Evolutionary conservation across 2,888 invertebrate species (phyloP), one percentile per base, ranked within the genome.

Genomic region (Stenodema calcarata): DNA sequence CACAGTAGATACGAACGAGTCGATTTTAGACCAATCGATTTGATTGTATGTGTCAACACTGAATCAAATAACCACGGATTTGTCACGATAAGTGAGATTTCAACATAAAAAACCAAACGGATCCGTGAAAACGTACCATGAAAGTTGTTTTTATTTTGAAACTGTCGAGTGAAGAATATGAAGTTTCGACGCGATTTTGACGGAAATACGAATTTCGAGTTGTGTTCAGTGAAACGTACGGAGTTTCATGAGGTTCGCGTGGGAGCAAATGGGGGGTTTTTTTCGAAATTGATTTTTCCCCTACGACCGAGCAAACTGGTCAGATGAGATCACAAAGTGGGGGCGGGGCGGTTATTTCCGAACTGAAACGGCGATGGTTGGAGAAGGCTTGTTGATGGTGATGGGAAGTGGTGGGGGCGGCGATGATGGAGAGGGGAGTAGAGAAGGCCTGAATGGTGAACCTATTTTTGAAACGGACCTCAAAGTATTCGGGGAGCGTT

Each of bases 381-480:
- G 41, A 76, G 76, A 76, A 23, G n/a, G 41, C 18, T 70, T 30
- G 70, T 70, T 70, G 14, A 28, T 16, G 62, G 9, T 62, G 6
- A 62, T 23, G 16, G 73, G 28, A 73, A 2, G 3, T 3, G 30
- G 41, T n/a, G 35, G 73, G 73, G 41, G 35, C 9, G 73, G 73
- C 35, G 35, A 18, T 27, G 27, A 4, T 62, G 3, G 18, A 23
- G 69, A n/a, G 69, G 28, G 30, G 35, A n/a, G n/a, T n/a, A n/a
- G 80, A 14, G 54, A n/a, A 23, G 41, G 70, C 27, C 7, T 82
- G 82, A 82, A 82, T 82, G 41, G 82, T 69, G 42, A 62, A 82
- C 82, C n/a, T 82, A 82, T 82, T 82, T 82, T 70, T 82, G 82
- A 62, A 62, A 69, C 30, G 82, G 42, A 69, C 35, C 35, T 62